These are phyloP conservation scores for Menidia beryllina DNA, from an alignment of 2,113 vertebrate species.

Conservation along the genomic window DNA sequence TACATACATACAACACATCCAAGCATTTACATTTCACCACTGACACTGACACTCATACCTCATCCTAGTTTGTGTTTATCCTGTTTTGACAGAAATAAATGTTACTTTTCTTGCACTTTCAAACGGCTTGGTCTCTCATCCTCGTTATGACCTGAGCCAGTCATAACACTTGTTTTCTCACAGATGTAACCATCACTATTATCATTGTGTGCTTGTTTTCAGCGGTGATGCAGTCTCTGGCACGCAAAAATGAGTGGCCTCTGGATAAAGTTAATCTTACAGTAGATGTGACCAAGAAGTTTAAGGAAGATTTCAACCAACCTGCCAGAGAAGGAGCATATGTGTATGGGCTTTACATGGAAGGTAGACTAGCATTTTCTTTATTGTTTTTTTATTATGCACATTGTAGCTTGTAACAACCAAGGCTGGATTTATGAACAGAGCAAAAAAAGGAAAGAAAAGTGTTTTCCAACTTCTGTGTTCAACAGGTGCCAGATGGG, in stretches of 20 bases:
- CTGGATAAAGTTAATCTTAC: conserved; percentile 84
- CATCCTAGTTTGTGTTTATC: too few species aligned
- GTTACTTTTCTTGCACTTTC: too few species aligned
- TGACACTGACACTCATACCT: too few species aligned
- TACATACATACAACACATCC: too few species aligned
- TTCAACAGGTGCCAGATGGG: conserved; percentile 80
- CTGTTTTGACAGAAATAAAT: too few species aligned
- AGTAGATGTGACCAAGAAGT: conserved; percentile 83
- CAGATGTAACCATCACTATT: not conserved
- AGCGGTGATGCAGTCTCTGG: conserved; percentile 83
- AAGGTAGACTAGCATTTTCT: conserved; percentile 65
- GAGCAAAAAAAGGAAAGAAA: not conserved
- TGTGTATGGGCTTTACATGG: conserved; percentile 80
- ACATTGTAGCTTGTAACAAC: not conserved
- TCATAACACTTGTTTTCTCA: too few species aligned
- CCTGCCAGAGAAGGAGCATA: conserved; percentile 80
- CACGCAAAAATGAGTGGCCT: conserved; percentile 86
- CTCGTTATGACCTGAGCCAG: too few species aligned
- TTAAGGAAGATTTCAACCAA: conserved; percentile 85
- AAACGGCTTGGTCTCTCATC: too few species aligned
- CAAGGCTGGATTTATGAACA: not conserved
- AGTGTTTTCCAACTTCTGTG: not conserved
- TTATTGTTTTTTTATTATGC: not conserved
- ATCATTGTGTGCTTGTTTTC: conserved; percentile 15
- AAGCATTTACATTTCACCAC: too few species aligned